phyloP scores from a whole-genome alignment of 1,140 invertebrate genomes.

The Vanessa tameamea region DNA sequence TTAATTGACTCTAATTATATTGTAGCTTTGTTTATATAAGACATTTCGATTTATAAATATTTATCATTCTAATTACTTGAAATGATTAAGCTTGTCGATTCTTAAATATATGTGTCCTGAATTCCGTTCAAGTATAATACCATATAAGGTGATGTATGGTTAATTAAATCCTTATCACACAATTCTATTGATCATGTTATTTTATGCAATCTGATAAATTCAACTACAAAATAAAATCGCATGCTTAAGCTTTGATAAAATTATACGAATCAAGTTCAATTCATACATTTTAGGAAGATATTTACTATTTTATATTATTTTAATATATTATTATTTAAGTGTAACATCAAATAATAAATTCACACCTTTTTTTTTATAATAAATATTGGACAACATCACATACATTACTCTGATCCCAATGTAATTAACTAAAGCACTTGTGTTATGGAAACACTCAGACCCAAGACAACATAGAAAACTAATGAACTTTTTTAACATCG shows the following conservation, averaged over 20 bases:
- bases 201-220: not conserved
- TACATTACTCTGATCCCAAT: too few species aligned
- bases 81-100: not conserved
- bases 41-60: not conserved
- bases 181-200: not conserved
- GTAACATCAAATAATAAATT: too few species aligned
- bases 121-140: not conserved
- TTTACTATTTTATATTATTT: too few species aligned
- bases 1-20: not conserved
- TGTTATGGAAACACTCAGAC: too few species aligned
- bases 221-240: not conserved
- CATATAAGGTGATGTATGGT: not conserved
- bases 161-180: slow-evolving; percentile 9
- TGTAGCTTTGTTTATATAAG: not conserved
- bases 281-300: too few species aligned
- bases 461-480: too few species aligned
- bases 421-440: too few species aligned
- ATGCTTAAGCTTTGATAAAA: not conserved
- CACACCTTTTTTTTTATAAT: too few species aligned
- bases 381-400: too few species aligned
- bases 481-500: too few species aligned
- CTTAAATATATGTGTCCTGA: not conserved
- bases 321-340: too few species aligned
- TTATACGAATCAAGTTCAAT: not conserved
- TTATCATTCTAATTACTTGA: not conserved